Evolutionary conservation across 2,113 vertebrate genomes (phyloP).

Genomic region (Acanthisitta chloris): DNA sequence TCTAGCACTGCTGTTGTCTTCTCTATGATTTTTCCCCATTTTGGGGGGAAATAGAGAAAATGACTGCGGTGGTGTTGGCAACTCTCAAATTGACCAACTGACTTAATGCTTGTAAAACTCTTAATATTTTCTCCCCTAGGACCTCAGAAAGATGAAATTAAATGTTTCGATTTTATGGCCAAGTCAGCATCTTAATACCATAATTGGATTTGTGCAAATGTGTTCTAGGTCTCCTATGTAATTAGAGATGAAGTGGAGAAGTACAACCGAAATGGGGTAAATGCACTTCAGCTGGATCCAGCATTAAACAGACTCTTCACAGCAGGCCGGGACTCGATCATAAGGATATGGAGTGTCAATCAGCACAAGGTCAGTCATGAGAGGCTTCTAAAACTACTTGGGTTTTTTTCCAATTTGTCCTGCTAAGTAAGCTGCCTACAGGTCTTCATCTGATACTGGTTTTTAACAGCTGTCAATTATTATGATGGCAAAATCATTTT

Average conservation of each 20-base stretch:
- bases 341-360: slow-evolving; percentile 98
- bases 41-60: rapidly evolving
- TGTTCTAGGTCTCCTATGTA: slow-evolving; percentile 92
- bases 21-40: background rate
- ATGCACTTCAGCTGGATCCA: slow-evolving; percentile 94
- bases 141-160: background rate
- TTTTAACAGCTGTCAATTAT: background rate
- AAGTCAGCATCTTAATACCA: background rate
- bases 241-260: slow-evolving; percentile 99
- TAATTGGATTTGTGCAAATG: slow-evolving; percentile 24
- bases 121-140: background rate
- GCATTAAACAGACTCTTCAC: slow-evolving; percentile 95
- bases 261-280: slow-evolving; percentile 95
- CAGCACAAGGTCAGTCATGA: slow-evolving; percentile 89
- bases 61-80: background rate
- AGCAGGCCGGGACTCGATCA: slow-evolving; percentile 94
- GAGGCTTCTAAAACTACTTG: background rate
- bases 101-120: background rate
- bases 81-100: background rate
- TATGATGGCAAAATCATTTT: background rate
- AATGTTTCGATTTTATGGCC: background rate
- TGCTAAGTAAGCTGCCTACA: background rate
- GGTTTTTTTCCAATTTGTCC: background rate
- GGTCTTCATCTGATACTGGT: background rate
- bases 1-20: background rate